Percentiles rank a stretch among this genome's conserved stretches.
Conservation (phyloP, 2,113 vertebrate species). For the Sander lucioperca region DNA sequence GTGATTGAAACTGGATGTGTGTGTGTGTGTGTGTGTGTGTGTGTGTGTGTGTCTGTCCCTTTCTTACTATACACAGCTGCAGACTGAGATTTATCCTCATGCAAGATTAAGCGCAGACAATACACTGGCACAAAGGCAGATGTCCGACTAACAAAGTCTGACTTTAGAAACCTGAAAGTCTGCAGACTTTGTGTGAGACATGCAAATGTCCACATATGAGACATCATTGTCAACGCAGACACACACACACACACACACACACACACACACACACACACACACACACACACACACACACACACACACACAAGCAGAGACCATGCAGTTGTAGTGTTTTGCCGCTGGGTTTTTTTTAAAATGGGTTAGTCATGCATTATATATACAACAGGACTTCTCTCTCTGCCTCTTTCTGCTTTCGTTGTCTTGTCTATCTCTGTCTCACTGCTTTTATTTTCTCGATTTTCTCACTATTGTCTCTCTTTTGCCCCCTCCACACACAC, state of each 20-base stretch:
- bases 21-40: neutral
- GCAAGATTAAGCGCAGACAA: conserved; percentile 9
- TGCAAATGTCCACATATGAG: neutral
- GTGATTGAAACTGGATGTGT: conserved; percentile 6
- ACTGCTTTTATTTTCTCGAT: neutral
- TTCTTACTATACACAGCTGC: neutral
- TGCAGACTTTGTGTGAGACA: neutral
- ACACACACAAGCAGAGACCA: neutral
- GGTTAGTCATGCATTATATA: conserved; percentile 77
- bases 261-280: neutral
- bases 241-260: neutral
- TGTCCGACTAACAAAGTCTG: conserved; percentile 1
- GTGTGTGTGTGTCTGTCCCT: neutral
- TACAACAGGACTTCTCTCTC: conserved; percentile 40
- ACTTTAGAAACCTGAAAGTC: conserved; percentile 6
- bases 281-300: conserved; percentile 11
- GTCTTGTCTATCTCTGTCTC: conserved; percentile 17
- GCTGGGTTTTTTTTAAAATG: conserved; percentile 66
- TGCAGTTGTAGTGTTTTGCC: conserved; percentile 35
- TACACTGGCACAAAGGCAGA: neutral
- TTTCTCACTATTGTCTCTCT: conserved; percentile 3
- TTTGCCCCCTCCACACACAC: neutral
- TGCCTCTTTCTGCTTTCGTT: conserved; percentile 34
- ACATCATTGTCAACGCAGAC: neutral
- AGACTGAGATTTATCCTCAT: conserved; percentile 29